Evolutionary conservation across 1,140 invertebrate species (phyloP).

Genomic region (Xylocopa sonorina): DNA sequence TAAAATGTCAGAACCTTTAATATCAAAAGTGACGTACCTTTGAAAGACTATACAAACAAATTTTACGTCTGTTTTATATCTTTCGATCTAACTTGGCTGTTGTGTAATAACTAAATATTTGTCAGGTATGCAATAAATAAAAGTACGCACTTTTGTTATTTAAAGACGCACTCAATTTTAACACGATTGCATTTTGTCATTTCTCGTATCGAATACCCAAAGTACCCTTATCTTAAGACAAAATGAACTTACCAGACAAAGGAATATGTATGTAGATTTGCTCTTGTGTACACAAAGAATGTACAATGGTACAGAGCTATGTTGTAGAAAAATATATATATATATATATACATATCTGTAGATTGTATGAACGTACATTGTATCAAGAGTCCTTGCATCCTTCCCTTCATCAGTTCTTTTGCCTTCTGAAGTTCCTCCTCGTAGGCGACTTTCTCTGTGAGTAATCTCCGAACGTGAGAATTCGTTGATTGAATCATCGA

Average conservation of each 20-base stretch:
- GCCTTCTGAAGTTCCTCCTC: conserved; percentile 93
- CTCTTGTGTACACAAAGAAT: conserved; percentile 69
- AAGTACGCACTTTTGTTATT: conserved; percentile 32
- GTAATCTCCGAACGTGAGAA: conserved; percentile 92
- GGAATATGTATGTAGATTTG: conserved; percentile 71
- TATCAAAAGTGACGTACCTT: conserved; percentile 60
- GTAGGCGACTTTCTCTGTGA: conserved; percentile 91
- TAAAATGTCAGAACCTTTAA: conserved; percentile 45
- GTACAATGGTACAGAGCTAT: conserved; percentile 63
- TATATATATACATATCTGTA: conserved; percentile 35
- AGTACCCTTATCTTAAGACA: conserved; percentile 50
- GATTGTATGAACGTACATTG: conserved; percentile 89
- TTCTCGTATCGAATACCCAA: conserved; percentile 49
- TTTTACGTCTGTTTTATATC: conserved; percentile 42
- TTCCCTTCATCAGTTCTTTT: conserved; percentile 89
- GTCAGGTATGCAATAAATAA: conserved; percentile 23
- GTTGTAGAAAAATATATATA: conserved; percentile 43
- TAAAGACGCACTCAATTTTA: conserved; percentile 11
- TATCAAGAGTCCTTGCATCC: conserved; percentile 90
- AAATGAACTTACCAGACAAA: conserved; percentile 77
- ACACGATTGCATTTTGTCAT: conserved; percentile 45
- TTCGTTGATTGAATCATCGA: conserved; percentile 97
- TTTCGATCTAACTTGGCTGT: neutral
- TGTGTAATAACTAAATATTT: conserved; percentile 11
- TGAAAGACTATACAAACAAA: conserved; percentile 47